Evolutionary conservation across 2,113 vertebrate species (phyloP).

Genomic region (Callopanchax toddi): DNA sequence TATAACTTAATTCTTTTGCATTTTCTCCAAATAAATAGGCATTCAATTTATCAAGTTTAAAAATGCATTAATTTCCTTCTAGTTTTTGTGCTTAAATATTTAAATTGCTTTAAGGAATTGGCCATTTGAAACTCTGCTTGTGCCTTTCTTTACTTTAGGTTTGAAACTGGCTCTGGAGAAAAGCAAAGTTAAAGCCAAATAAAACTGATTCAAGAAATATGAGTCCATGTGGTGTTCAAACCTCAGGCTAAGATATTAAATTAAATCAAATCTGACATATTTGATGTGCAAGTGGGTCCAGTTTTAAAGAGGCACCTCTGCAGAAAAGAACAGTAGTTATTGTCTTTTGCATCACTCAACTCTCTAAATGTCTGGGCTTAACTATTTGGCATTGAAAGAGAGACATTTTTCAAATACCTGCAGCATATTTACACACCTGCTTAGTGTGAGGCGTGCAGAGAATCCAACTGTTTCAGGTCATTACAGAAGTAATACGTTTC

Average conservation of each 20-base stretch:
- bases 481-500: slow-evolving; percentile 13
- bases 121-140: slow-evolving; percentile 11
- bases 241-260: slow-evolving; percentile 27
- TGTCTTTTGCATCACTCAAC: slow-evolving; percentile 53
- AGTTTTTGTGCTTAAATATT: slow-evolving; percentile 7
- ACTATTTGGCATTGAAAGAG: slow-evolving; percentile 15
- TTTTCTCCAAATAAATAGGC: not conserved
- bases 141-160: not conserved
- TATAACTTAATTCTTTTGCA: not conserved
- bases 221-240: slow-evolving; percentile 16
- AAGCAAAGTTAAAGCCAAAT: not conserved
- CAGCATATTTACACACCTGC: slow-evolving; percentile 70
- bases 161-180: slow-evolving; percentile 3
- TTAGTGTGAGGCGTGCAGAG: slow-evolving; percentile 27
- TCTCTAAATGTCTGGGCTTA: slow-evolving; percentile 17
- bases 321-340: slow-evolving; percentile 12
- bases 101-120: not conserved
- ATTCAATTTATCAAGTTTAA: not conserved
- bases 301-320: not conserved
- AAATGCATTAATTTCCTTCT: slow-evolving; percentile 2
- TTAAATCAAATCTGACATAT: slow-evolving; percentile 53
- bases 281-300: slow-evolving; percentile 28
- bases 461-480: slow-evolving; percentile 9
- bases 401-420: slow-evolving; percentile 61
- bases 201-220: slow-evolving; percentile 34